phyloP scores from a whole-genome alignment of 2,113 vertebrate species.

The Nicator chloris region DNA sequence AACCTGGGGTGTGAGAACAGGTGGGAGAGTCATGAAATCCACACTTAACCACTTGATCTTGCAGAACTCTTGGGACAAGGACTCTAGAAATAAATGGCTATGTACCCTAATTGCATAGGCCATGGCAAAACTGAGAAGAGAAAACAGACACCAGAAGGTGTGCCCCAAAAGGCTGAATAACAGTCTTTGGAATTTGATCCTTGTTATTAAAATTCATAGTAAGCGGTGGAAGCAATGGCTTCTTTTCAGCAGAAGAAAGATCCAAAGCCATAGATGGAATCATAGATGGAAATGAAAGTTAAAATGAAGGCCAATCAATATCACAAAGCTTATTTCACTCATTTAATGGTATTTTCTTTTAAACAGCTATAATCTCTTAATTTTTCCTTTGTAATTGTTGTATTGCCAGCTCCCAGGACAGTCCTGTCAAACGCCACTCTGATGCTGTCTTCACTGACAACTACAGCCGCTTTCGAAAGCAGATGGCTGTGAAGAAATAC shows the following conservation, averaged over 20 bases:
- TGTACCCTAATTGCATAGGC: background rate
- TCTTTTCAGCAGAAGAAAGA: background rate
- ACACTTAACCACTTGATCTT: background rate
- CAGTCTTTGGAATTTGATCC: background rate
- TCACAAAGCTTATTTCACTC: background rate
- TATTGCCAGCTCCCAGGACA: conserved; percentile 76
- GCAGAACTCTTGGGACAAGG: background rate
- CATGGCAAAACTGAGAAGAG: background rate
- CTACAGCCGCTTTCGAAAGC: conserved; percentile 94
- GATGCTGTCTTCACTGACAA: conserved; percentile 97
- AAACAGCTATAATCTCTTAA: rapidly evolving
- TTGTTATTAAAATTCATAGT: background rate
- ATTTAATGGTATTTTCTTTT: background rate
- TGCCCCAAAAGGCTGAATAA: background rate
- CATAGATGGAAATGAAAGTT: background rate
- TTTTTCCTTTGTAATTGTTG: background rate
- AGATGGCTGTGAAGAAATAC: conserved; percentile 97
- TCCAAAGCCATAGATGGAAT: background rate
- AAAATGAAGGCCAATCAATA: background rate
- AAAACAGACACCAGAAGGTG: background rate
- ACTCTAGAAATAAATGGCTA: background rate
- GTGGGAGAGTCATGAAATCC: background rate
- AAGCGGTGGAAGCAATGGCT: background rate
- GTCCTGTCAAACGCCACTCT: conserved; percentile 89
- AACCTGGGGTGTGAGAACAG: background rate